These are phyloP conservation scores for Cinara cedri DNA, from an alignment of 2,888 invertebrate genomes.

Conservation along the genomic window DNA sequence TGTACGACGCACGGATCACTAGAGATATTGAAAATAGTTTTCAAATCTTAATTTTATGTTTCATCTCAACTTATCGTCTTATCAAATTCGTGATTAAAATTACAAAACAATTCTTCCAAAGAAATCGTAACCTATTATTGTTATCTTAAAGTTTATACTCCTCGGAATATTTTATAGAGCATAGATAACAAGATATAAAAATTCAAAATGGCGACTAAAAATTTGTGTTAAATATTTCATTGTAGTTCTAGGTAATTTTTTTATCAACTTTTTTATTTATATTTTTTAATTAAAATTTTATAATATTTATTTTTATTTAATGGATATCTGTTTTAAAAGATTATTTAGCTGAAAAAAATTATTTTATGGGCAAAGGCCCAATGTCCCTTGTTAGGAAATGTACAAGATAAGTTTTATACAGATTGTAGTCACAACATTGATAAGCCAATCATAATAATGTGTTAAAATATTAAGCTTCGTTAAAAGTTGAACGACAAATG, in stretches of 20 bases:
- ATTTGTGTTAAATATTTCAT: constrained; percentile 7
- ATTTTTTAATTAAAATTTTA: not conserved
- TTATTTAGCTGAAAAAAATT: not conserved
- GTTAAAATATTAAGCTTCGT: not conserved
- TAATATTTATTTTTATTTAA: not conserved
- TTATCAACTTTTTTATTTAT: not conserved
- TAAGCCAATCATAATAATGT: constrained; percentile 40
- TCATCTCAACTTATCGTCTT: no score
- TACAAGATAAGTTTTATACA: not conserved
- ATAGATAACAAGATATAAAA: constrained; percentile 45
- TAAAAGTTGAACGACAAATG: not conserved
- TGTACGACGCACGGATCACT: no score
- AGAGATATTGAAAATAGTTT: no score
- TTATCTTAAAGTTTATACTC: no score
- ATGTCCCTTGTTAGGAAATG: not conserved
- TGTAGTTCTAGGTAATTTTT: not conserved
- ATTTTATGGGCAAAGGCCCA: not conserved
- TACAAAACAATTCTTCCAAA: no score
- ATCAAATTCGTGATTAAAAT: no score
- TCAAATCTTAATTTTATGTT: no score
- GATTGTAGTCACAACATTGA: constrained; percentile 31
- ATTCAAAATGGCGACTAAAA: constrained; percentile 51
- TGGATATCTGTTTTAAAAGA: not conserved
- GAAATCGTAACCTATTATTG: no score
- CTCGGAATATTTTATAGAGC: no score